Percentiles rank a stretch among this genome's conserved stretches.
phyloP scores from a whole-genome alignment of 2,797 vertebrate genomes.

The Poeciliopsis gracilis region DNA sequence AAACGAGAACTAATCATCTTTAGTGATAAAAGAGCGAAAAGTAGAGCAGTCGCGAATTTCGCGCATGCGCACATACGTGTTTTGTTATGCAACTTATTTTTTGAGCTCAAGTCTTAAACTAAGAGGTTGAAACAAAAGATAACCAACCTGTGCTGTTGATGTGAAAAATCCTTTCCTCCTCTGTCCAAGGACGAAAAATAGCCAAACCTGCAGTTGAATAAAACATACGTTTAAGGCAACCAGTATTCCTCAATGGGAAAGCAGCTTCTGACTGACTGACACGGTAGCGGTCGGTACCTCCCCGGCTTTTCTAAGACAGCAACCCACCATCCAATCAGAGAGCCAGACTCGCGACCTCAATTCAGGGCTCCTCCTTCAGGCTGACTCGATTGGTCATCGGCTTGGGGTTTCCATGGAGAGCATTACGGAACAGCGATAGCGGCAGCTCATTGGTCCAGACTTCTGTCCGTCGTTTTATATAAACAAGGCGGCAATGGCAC shows the following conservation, averaged over 20 bases:
- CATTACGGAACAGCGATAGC: constrained; percentile 31
- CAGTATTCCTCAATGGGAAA: constrained; percentile 39
- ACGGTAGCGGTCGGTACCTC: constrained; percentile 39
- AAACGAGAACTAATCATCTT: background rate
- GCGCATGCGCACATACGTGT: constrained; percentile 71
- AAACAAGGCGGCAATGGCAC: constrained; percentile 72
- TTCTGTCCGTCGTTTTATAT: constrained; percentile 78
- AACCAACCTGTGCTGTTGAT: constrained; percentile 61
- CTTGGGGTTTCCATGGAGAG: constrained; percentile 72
- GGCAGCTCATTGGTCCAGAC: constrained; percentile 53
- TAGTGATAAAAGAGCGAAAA: constrained; percentile 45
- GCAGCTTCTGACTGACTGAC: constrained; percentile 49
- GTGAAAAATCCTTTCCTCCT: background rate
- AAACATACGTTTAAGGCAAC: background rate
- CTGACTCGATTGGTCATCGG: constrained; percentile 54
- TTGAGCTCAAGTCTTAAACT: background rate
- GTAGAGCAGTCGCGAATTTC: constrained; percentile 34
- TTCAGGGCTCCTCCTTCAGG: constrained; percentile 56
- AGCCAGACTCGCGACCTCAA: constrained; percentile 70
- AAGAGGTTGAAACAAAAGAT: rapidly evolving
- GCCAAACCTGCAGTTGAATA: rapidly evolving
- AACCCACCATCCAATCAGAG: constrained; percentile 42
- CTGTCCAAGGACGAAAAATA: background rate
- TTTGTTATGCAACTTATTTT: constrained; percentile 73
- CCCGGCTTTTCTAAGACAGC: constrained; percentile 26